These are phyloP conservation scores for Enteromius trimaculatus DNA, from an alignment of 2,797 vertebrate genomes.

Conservation along the genomic window DNA sequence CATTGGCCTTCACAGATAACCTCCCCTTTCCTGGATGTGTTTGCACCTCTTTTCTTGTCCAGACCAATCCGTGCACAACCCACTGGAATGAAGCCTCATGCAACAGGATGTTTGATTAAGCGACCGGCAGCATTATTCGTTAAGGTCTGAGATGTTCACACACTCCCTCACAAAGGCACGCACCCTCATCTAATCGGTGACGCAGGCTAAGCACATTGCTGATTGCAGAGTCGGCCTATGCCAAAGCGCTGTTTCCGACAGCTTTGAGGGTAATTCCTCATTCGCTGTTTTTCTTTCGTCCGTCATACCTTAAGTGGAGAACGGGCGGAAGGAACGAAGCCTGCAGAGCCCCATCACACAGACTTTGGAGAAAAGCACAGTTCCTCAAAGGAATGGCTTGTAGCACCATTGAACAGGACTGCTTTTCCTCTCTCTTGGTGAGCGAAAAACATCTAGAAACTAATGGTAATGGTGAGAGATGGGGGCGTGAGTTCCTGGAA, in stretches of 20 bases:
- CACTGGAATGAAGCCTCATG: constrained; percentile 50
- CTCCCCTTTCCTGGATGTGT: constrained; percentile 37
- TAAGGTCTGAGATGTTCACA: constrained; percentile 50
- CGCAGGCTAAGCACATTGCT: constrained; percentile 62
- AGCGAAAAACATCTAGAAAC: constrained; percentile 56
- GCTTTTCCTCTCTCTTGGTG: constrained; percentile 65
- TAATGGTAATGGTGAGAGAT: constrained; percentile 61
- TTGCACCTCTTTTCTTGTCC: constrained; percentile 49
- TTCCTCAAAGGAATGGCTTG: constrained; percentile 59
- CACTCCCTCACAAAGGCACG: constrained; percentile 43
- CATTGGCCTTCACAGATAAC: constrained; percentile 20
- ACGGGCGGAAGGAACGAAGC: constrained; percentile 52
- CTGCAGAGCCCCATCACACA: constrained; percentile 50
- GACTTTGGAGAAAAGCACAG: constrained; percentile 61
- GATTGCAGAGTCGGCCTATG: constrained; percentile 69
- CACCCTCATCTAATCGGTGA: constrained; percentile 63
- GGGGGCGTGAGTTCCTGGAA: constrained; percentile 66
- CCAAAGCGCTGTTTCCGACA: constrained; percentile 69
- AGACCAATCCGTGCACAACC: constrained; percentile 50
- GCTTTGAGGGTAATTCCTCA: constrained; percentile 67
- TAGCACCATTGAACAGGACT: constrained; percentile 53
- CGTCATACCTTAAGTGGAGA: constrained; percentile 46
- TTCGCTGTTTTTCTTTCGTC: constrained; percentile 64
- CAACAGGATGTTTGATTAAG: constrained; percentile 50
- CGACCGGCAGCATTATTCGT: constrained; percentile 38